A percentile compares a stretch with the other conserved stretches of the same genome.
These are phyloP conservation scores for Abscondita cerata DNA, from an alignment of 2,888 invertebrate genomes.

Conservation along the genomic window DNA sequence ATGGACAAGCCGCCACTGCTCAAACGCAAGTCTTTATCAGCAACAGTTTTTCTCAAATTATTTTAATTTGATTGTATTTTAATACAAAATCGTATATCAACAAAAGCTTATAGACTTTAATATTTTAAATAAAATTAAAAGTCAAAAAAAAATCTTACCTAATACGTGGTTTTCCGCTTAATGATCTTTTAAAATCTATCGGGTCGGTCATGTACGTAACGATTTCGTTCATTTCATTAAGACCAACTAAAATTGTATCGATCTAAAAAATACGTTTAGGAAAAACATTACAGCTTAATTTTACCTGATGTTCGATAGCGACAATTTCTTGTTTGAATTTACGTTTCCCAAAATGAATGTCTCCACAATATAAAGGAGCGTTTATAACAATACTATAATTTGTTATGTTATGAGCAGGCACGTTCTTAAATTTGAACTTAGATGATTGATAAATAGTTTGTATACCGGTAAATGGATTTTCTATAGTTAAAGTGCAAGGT, in stretches of 20 bases:
- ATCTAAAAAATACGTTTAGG: constrained; percentile 44
- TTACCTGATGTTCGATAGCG: constrained; percentile 37
- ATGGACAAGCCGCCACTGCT: too few species aligned
- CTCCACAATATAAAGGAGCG: constrained; percentile 49
- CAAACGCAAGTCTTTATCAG: too few species aligned
- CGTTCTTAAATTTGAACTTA: constrained; percentile 50
- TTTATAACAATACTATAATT: constrained; percentile 51
- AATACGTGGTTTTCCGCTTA: constrained; percentile 68
- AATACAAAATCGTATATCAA: too few species aligned
- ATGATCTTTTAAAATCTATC: constrained; percentile 65
- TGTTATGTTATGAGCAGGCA: constrained; percentile 51
- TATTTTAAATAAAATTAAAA: too few species aligned
- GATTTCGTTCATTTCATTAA: constrained; percentile 58
- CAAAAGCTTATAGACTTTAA: too few species aligned
- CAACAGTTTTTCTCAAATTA: too few species aligned
- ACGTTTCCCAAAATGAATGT: constrained; percentile 32
- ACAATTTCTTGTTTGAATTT: constrained; percentile 23
- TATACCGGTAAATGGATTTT: constrained; percentile 48
- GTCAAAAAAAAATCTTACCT: constrained; percentile 64
- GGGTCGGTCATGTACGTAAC: constrained; percentile 64
- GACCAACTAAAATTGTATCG: constrained; percentile 56
- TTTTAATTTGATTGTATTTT: too few species aligned
- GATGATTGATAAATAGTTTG: constrained; percentile 49
- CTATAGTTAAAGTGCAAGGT: constrained; percentile 63
- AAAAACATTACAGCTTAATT: not conserved